Evolutionary conservation across 1,140 invertebrate species (phyloP).

Genomic region (Philotrypesis tridentata): DNA sequence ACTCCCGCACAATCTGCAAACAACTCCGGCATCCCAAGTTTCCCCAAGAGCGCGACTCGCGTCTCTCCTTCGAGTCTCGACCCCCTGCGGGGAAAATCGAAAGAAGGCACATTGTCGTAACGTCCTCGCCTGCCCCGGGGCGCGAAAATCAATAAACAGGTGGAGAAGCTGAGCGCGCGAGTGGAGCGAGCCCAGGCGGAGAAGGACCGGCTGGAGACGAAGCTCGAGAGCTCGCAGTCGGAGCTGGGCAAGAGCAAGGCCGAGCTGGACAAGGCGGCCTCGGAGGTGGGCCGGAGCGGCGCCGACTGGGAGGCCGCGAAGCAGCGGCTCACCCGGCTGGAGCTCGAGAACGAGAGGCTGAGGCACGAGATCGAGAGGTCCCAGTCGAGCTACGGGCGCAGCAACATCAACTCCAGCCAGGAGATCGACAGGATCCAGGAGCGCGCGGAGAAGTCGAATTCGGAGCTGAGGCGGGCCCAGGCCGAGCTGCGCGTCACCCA

Average conservation of each 20-base stretch:
- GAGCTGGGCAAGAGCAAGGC: slow-evolving; percentile 95
- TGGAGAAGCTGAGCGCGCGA: slow-evolving; percentile 91
- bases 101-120: not conserved
- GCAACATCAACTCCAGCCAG: slow-evolving; percentile 82
- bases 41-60: too few relatives aligned
- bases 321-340: slow-evolving; percentile 87
- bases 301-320: slow-evolving; percentile 93
- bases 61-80: too few relatives aligned
- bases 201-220: slow-evolving; percentile 92
- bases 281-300: slow-evolving; percentile 89
- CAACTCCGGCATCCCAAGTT: too few relatives aligned
- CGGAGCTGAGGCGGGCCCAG: slow-evolving; percentile 89
- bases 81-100: not conserved
- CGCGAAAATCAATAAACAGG: slow-evolving; percentile 63
- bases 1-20: too few relatives aligned
- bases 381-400: slow-evolving; percentile 80
- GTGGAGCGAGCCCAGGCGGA: slow-evolving; percentile 90
- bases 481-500: slow-evolving; percentile 89
- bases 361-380: slow-evolving; percentile 88
- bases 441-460: slow-evolving; percentile 87
- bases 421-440: slow-evolving; percentile 90
- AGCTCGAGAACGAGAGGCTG: slow-evolving; percentile 92
- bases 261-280: slow-evolving; percentile 91
- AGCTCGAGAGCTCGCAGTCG: slow-evolving; percentile 92
- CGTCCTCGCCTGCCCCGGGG: not conserved